Base-by-base conservation (phyloP, 2,113 vertebrate species). In the Mesitornis unicolor region DNA sequence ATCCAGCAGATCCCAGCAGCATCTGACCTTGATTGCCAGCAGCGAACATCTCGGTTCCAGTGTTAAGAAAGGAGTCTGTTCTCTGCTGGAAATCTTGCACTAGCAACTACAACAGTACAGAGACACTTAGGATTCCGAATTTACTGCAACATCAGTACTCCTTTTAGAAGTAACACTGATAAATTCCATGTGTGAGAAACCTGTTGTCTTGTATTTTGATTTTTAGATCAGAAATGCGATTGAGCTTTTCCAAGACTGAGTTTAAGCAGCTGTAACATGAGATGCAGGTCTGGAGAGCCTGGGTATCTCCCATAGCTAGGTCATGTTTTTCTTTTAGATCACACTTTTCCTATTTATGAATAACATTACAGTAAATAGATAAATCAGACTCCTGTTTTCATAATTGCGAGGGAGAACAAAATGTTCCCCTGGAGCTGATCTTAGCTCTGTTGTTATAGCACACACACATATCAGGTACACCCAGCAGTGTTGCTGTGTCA, bases 311-410 rank as follows among this genome's bases (percentile, higher is more conserved):
- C 25, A 13, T 76, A 70, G 69, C 73, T 90, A 73, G 42, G 59
- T 93, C 93, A 78, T 47, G 31, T 29, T 84, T 94, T 80, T 91
- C 78, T 86, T 92, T 82, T 85, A 90, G 71, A 36, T 73, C 6
- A 9, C 65, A 6, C 54, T 67, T 90, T 71, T 80, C 79, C 84
- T 89, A 18, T 91, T 90, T 93, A 56, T 89, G 70, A 84, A 67
- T 90, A 86, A 26, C 48, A 64, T 70, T 85, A 51, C 11, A 68
- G 50, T 87, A 76, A 91, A 90, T 79, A 75, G 45, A 56, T 90
- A 79, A 71, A 67, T 80, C 19, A 25, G 53, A 60, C 25, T 63
- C 15, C 38, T 60, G 38, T 75, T 96, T 82, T 86, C 36, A 73
- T 54, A 93, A 82, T 6, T 63, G 26, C 65, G 60, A 47, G 35